phyloP scores from a whole-genome alignment of 1,140 invertebrate species.

The Brachionus asplanchnoidis region DNA sequence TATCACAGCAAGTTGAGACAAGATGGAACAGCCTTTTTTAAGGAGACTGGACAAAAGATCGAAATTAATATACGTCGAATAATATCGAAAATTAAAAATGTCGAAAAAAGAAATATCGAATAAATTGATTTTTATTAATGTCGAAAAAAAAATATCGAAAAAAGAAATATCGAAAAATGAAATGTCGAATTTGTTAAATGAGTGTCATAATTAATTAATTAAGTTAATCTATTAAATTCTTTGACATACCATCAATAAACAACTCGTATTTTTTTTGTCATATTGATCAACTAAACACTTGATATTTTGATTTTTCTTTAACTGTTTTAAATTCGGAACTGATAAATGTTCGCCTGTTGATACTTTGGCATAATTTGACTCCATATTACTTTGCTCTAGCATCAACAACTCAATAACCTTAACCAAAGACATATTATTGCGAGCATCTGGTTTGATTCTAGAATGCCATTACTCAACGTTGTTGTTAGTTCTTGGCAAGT shows the following conservation, averaged over 20 bases:
- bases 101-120: neutral
- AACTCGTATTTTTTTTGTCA: neutral
- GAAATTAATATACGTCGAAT: neutral
- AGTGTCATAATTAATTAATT: neutral
- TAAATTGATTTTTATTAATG: too few species aligned
- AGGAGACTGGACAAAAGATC: neutral
- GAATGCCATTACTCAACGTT: neutral
- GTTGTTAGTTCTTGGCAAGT: neutral
- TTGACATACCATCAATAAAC: neutral
- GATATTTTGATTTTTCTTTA: constrained; percentile 17
- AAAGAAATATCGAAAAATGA: neutral
- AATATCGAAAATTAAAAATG: neutral
- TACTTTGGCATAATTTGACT: neutral
- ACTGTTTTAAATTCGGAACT: neutral
- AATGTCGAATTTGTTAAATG: neutral
- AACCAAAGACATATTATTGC: neutral
- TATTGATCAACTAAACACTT: constrained; percentile 12
- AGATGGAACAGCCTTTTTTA: too few species aligned
- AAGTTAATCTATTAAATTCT: constrained; percentile 12
- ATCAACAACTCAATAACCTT: neutral
- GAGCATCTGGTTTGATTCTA: neutral
- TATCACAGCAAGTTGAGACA: too few species aligned
- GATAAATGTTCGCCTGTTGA: neutral
- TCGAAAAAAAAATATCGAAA: neutral
- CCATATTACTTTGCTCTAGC: neutral